phyloP scores from a whole-genome alignment of 2,113 vertebrate species.

The Xiphias gladius region DNA sequence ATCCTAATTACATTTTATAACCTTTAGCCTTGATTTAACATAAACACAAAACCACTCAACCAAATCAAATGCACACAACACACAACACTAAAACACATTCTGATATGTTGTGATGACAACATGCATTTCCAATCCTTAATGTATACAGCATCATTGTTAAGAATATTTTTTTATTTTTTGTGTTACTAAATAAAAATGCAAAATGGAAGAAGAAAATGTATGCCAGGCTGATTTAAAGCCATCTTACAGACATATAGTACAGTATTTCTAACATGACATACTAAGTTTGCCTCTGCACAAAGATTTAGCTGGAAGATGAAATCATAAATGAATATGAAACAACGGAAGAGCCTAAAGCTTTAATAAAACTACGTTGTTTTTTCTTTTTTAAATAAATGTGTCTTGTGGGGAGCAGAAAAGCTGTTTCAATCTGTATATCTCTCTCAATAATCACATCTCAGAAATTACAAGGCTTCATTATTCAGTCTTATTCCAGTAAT shows the following conservation, averaged over 20 bases:
- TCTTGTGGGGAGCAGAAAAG: constrained; percentile 31
- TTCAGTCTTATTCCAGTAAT: constrained; percentile 54
- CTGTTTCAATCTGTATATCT: constrained; percentile 35
- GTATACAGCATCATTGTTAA: not conserved
- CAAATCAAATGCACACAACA: constrained; percentile 11
- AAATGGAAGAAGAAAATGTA: constrained; percentile 26
- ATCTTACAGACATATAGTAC: not conserved
- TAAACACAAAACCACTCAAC: constrained; percentile 38
- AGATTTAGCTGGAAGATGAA: constrained; percentile 21
- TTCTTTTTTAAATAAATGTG: constrained; percentile 13
- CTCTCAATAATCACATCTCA: constrained; percentile 60
- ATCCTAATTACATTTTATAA: constrained; percentile 64
- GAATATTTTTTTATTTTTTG: constrained; percentile 6
- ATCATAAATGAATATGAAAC: constrained; percentile 47
- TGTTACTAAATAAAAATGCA: no score
- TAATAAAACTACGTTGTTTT: constrained; percentile 41
- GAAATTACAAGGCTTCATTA: constrained; percentile 61
- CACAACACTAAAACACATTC: constrained; percentile 25
- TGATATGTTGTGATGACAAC: constrained; percentile 19
- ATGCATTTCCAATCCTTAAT: constrained; percentile 25
- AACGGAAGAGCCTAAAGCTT: constrained; percentile 17
- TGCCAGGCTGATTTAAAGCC: constrained; percentile 24
- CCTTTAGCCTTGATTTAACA: constrained; percentile 58
- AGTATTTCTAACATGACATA: constrained; percentile 1
- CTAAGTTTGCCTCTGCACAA: constrained; percentile 7